Conservation (phyloP, 37 sponge, comb jelly and placozoan genomes). For the Bolinopsis microptera region DNA sequence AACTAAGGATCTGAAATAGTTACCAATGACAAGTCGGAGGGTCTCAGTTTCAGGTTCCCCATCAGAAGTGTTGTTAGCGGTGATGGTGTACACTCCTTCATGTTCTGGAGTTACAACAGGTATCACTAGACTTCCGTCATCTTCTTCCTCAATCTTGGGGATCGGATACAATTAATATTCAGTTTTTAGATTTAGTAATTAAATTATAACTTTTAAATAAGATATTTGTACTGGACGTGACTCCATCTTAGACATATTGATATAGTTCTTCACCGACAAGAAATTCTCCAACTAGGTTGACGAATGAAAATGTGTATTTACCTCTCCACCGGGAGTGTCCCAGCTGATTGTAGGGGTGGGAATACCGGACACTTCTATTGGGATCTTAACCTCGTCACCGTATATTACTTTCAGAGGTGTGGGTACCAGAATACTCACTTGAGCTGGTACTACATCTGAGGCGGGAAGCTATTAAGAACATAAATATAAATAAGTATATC, state of each 20-base stretch:
- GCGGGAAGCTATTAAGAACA: not conserved
- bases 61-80: not conserved
- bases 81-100: conserved; percentile 32
- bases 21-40: not conserved
- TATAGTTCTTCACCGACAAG: no score
- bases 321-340: not conserved
- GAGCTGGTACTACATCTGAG: conserved; percentile 1
- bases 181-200: no score
- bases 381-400: not conserved
- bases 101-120: not conserved
- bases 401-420: not conserved
- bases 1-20: no score
- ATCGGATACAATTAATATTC: no score
- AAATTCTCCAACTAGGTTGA: no score
- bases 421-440: conserved; percentile 23
- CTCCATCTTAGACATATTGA: no score
- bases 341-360: conserved; percentile 2
- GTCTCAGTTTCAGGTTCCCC: not conserved
- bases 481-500: no score
- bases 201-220: no score
- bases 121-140: conserved; percentile 18
- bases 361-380: not conserved
- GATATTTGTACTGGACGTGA: no score
- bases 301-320: no score
- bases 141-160: not conserved